Conservation (phyloP, 2,113 vertebrate genomes). For the Machaerirhynchus nigripectus region DNA sequence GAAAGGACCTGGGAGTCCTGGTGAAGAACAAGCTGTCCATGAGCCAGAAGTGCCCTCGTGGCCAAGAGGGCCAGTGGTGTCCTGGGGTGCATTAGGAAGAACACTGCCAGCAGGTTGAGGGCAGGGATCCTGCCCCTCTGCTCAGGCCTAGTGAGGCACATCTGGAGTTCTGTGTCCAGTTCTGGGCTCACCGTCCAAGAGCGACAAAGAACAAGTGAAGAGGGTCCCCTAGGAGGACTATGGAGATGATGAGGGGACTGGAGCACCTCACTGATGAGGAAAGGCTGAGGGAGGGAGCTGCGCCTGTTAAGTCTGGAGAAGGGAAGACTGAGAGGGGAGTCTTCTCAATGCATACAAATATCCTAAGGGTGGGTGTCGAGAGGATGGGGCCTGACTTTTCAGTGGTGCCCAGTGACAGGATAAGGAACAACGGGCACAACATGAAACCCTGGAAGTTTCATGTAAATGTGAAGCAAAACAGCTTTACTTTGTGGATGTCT, state of each 20-base stretch:
- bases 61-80: fast-evolving
- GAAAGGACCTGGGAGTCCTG: not conserved
- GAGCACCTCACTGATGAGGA: not conserved
- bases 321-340: not conserved
- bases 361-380: fast-evolving
- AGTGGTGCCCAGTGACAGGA: not conserved
- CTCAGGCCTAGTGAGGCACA: not conserved
- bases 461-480: not conserved
- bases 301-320: not conserved
- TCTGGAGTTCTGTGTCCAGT: not conserved
- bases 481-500: not conserved
- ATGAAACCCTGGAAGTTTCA: not conserved
- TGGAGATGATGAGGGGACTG: not conserved
- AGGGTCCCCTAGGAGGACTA: fast-evolving
- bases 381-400: not conserved
- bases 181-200: not conserved
- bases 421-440: not conserved
- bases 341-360: not conserved
- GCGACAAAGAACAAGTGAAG: not conserved
- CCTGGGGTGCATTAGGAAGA: not conserved
- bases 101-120: fast-evolving
- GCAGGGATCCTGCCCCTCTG: not conserved
- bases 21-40: not conserved
- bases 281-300: not conserved
- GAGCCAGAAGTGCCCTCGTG: not conserved